Percentiles rank a stretch among this genome's conserved stretches.
phyloP scores from a whole-genome alignment of 2,888 invertebrate genomes.

The Hirtodrosophila histrioides region DNA sequence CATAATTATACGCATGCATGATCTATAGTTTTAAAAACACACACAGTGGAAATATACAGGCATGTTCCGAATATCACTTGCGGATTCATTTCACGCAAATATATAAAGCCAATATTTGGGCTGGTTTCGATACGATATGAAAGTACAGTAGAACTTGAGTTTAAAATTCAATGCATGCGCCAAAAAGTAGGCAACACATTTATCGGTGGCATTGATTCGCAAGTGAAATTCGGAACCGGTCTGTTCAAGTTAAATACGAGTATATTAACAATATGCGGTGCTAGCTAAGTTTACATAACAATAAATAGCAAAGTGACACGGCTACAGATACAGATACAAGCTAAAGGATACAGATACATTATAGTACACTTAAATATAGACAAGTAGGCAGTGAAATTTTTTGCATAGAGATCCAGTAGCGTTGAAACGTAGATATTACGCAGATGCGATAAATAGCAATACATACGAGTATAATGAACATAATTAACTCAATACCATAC shows the following conservation, averaged over 20 bases:
- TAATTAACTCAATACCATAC: constrained; percentile 23
- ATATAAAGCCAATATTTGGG: too few species aligned
- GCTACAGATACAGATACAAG: constrained; percentile 21
- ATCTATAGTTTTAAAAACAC: constrained; percentile 25
- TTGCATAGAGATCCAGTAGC: constrained; percentile 63
- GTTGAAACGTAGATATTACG: constrained; percentile 21
- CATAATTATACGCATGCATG: constrained; percentile 12
- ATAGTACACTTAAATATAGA: constrained; percentile 27
- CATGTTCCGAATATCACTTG: too few species aligned
- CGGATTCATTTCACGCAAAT: too few species aligned
- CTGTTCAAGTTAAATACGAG: constrained; percentile 23
- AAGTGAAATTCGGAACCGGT: too few species aligned
- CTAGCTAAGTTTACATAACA: constrained; percentile 60
- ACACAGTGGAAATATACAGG: constrained; percentile 15
- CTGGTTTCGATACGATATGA: too few species aligned
- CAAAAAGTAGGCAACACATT: too few species aligned
- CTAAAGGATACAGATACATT: constrained; percentile 23
- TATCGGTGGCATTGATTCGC: too few species aligned
- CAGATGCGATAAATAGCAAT: constrained; percentile 7
- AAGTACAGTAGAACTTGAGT: too few species aligned
- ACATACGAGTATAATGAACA: constrained; percentile 12
- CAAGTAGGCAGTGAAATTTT: constrained; percentile 63
- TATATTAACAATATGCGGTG: constrained; percentile 63
- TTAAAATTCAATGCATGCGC: too few species aligned
- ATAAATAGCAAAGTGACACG: constrained; percentile 16